Evolutionary conservation across 2,888 invertebrate genomes (phyloP), one percentile per base, ranked within the genome.

Genomic region (Melanophora roralis): DNA sequence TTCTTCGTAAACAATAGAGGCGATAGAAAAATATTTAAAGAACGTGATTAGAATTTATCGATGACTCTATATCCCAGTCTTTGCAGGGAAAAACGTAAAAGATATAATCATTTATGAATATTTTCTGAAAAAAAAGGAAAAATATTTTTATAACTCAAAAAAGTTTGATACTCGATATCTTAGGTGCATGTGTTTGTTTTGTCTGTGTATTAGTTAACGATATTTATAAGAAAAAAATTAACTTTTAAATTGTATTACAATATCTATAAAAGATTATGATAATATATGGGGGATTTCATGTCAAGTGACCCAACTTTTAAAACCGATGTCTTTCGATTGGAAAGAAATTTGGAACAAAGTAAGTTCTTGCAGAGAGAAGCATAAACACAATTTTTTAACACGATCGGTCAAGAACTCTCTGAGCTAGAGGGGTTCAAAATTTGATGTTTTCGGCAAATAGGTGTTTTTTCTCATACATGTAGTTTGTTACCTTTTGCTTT

Each of bases 41-140:
- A 86, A 87, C 88, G 88, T 88, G 88, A 88, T 86, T 85, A 84
- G 88, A 88, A 88, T 88, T 88, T 86, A 88, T 88, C 83, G 84
- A 81, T 80, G 78, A 83, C 77, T 81, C 75, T 47, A 57, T 47
- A 59, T 60, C 40, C 45, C 38, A 16, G 34, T 51, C 32, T 57
- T 9, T 32, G 19, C 5, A 14, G 14, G 38, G 38, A 62, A 43
- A 72, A 65, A 71, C 51, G 67, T 45, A 14, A 67, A 57, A 67
- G 19, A 64, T n/a, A 38, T 43, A 68, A 68, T 51, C 51, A 32
- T 65, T 51, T 74, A 32, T 64, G 21, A 19, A 21, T 12, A 27
- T 51, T 55, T 14, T 71, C 49, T 49, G 49, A 1, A 16, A 53
- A 55, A 47, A 49, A 65, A 47, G 62, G 62, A 19, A 12, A 62